phyloP scores from a whole-genome alignment of 2,113 vertebrate species.

The Porphyrio hochstetteri region DNA sequence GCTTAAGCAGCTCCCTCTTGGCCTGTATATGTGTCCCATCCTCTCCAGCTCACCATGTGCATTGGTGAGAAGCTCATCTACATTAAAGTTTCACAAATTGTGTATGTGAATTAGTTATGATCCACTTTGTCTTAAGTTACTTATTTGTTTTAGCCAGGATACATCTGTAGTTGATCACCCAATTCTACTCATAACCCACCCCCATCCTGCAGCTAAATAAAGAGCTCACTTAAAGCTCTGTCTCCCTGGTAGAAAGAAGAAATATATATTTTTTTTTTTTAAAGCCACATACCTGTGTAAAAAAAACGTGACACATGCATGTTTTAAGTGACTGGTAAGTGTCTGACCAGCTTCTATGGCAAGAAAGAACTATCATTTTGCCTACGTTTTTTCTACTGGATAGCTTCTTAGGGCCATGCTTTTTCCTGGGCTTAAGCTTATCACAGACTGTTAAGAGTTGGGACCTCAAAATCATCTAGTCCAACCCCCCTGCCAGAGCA shows the following conservation, averaged over 20 bases:
- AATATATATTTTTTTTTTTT: too few relatives aligned
- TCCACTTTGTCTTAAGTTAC: background rate
- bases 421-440: background rate
- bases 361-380: background rate
- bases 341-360: background rate
- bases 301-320: rapidly evolving
- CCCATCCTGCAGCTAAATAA: background rate
- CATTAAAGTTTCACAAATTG: background rate
- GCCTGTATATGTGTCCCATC: background rate
- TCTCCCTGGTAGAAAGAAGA: background rate
- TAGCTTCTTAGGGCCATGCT: background rate
- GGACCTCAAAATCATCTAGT: too few relatives aligned
- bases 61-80: background rate
- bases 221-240: background rate
- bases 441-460: too few relatives aligned
- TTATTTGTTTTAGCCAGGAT: background rate
- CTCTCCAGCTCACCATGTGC: background rate
- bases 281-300: too few relatives aligned
- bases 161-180: background rate
- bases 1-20: background rate
- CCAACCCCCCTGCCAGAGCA: too few relatives aligned
- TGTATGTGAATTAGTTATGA: background rate
- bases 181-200: background rate
- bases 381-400: rapidly evolving
- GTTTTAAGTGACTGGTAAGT: background rate